A percentile compares a stretch with the other conserved stretches of the same genome.
Evolutionary conservation across 2,888 invertebrate species (phyloP).

Genomic region (Pandemis heparana): DNA sequence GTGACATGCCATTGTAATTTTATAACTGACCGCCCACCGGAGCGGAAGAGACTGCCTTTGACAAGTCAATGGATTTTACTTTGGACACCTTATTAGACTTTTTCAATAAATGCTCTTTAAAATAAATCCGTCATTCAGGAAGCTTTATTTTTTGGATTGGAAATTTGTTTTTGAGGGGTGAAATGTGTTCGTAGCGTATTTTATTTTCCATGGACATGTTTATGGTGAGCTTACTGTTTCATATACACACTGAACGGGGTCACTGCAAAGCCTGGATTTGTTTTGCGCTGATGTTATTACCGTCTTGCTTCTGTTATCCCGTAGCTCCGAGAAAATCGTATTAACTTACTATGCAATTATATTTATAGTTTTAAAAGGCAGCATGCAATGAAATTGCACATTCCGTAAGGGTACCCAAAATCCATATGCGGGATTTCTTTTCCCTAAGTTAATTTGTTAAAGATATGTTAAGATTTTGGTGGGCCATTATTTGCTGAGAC

Average conservation of each 20-base stretch:
- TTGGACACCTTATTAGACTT: conserved; percentile 41
- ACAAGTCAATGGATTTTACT: conserved; percentile 42
- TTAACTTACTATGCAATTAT: conserved; percentile 9
- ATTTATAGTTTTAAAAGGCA: not conserved
- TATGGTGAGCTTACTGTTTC: conserved; percentile 58
- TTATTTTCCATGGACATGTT: conserved; percentile 36
- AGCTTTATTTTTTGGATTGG: conserved; percentile 4
- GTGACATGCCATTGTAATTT: conserved; percentile 50
- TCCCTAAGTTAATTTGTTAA: too few species aligned
- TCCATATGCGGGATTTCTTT: too few species aligned
- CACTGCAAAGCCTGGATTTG: conserved; percentile 59
- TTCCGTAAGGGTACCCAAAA: not conserved
- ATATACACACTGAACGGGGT: conserved; percentile 57
- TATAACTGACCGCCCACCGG: conserved; percentile 44
- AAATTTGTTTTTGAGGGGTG: not conserved
- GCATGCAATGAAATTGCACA: not conserved
- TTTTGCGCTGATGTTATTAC: conserved; percentile 58
- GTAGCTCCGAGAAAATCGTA: conserved; percentile 1
- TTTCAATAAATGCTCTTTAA: conserved; percentile 28
- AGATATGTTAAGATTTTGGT: too few species aligned
- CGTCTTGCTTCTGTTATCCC: conserved; percentile 52
- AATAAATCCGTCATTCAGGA: not conserved
- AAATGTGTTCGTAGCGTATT: conserved; percentile 6
- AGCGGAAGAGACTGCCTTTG: conserved; percentile 41
- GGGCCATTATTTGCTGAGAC: too few species aligned